These are phyloP conservation scores for Ciona savignyi DNA, from an alignment of 23 tunicate species.

Conservation along the genomic window DNA sequence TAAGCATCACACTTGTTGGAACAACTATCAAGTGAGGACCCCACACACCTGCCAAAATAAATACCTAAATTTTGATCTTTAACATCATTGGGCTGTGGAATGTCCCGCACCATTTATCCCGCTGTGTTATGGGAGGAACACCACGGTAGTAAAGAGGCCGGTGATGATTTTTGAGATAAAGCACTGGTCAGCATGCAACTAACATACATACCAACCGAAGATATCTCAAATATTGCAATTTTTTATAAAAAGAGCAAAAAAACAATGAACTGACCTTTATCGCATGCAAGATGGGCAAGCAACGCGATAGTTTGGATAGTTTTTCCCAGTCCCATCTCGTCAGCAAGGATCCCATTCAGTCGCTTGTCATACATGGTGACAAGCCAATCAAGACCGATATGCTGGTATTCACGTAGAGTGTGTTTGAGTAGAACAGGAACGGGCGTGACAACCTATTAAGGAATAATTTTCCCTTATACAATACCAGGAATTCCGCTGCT, in stretches of 20 bases:
- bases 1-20: slow-evolving; percentile 94
- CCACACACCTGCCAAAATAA: slow-evolving; percentile 81
- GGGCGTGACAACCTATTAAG: slow-evolving; percentile 76
- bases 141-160: slow-evolving; percentile 7
- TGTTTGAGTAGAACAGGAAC: slow-evolving; percentile 73
- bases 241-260: background rate
- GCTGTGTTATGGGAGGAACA: background rate
- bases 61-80: background rate
- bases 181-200: slow-evolving; percentile 23
- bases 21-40: slow-evolving; percentile 98
- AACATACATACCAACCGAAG: slow-evolving; percentile 21
- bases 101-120: slow-evolving; percentile 23
- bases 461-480: background rate
- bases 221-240: slow-evolving; percentile 3
- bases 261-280: slow-evolving; percentile 45
- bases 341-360: slow-evolving; percentile 92
- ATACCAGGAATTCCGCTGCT: no score
- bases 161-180: slow-evolving; percentile 4
- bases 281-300: slow-evolving; percentile 94
- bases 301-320: slow-evolving; percentile 98
- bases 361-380: slow-evolving; percentile 86
- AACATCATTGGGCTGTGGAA: background rate
- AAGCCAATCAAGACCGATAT: slow-evolving; percentile 95
- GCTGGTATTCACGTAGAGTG: slow-evolving; percentile 88
- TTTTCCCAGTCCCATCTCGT: slow-evolving; percentile 98